Evolutionary conservation across 2,113 vertebrate species (phyloP).

Genomic region (Camelus dromedarius): DNA sequence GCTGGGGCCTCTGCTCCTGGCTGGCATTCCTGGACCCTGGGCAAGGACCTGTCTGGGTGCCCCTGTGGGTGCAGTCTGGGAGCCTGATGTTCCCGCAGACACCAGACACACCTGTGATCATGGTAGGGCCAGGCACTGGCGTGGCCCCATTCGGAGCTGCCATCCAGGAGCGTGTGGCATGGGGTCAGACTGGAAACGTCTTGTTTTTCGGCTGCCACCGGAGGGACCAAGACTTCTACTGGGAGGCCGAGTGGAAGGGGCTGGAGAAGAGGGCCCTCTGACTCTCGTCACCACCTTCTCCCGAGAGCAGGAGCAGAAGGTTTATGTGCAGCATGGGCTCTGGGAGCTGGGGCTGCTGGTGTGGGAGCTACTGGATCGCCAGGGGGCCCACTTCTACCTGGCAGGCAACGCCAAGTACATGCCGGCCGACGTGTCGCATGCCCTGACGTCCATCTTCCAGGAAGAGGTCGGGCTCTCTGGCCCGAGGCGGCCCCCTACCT

Average conservation of each 20-base stretch:
- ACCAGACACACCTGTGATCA: constrained; percentile 88
- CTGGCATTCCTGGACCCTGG: constrained; percentile 92
- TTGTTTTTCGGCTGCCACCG: constrained; percentile 96
- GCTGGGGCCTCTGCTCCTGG: constrained; percentile 96
- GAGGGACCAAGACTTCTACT: constrained; percentile 94
- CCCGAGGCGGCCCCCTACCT: constrained; percentile 90
- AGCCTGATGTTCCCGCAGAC: constrained; percentile 91
- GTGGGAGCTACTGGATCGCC: constrained; percentile 91
- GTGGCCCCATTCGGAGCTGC: constrained; percentile 96
- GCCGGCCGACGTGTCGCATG: constrained; percentile 90
- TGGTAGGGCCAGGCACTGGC: constrained; percentile 98
- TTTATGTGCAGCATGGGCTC: constrained; percentile 96
- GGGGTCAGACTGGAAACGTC: constrained; percentile 86
- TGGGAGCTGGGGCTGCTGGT: constrained; percentile 88
- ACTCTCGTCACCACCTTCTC: constrained; percentile 95
- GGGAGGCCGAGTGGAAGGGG: constrained; percentile 92
- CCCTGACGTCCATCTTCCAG: constrained; percentile 89
- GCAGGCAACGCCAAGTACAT: constrained; percentile 96
- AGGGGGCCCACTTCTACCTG: constrained; percentile 90
- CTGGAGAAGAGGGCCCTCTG: constrained; percentile 87
- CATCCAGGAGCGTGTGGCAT: constrained; percentile 92
- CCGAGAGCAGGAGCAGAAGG: constrained; percentile 96
- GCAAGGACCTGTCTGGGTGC: constrained; percentile 89
- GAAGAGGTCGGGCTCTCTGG: constrained; percentile 89
- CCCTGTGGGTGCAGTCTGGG: constrained; percentile 95